phyloP scores from a whole-genome alignment of 2,113 vertebrate species.

The Podarcis raffonei region DNA sequence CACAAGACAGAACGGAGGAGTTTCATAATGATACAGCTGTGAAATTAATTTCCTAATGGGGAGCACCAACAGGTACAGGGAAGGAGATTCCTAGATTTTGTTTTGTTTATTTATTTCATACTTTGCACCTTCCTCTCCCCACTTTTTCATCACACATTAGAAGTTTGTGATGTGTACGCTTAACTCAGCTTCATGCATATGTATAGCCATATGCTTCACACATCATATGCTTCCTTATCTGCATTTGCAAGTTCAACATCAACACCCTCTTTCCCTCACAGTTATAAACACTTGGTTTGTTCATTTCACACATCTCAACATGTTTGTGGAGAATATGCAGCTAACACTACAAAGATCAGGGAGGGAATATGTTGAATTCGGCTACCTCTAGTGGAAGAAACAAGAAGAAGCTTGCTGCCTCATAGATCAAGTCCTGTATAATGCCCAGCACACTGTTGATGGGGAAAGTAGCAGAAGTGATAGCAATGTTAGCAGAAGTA shows the following conservation, averaged over 20 bases:
- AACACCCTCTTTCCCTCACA: constrained; percentile 67
- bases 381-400: constrained; percentile 33
- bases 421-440: background rate
- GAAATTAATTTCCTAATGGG: constrained; percentile 57
- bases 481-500: background rate
- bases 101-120: constrained; percentile 70
- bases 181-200: constrained; percentile 77
- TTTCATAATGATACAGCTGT: constrained; percentile 61
- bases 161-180: constrained; percentile 71
- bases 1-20: constrained; percentile 57
- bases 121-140: constrained; percentile 65
- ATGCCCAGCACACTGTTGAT: background rate
- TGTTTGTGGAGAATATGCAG: constrained; percentile 63
- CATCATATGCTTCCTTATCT: constrained; percentile 70
- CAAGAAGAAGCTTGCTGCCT: constrained; percentile 2
- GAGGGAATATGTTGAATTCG: constrained; percentile 23
- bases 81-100: constrained; percentile 61
- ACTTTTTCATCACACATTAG: constrained; percentile 59
- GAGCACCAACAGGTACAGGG: constrained; percentile 63
- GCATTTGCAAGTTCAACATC: constrained; percentile 74
- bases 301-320: constrained; percentile 70
- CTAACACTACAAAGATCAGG: constrained; percentile 37
- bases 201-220: constrained; percentile 77
- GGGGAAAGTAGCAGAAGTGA: background rate
- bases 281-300: constrained; percentile 73